A percentile compares a stretch with the other conserved stretches of the same genome.
phyloP scores from a whole-genome alignment of 2,888 invertebrate species.

The Monochamus alternatus region DNA sequence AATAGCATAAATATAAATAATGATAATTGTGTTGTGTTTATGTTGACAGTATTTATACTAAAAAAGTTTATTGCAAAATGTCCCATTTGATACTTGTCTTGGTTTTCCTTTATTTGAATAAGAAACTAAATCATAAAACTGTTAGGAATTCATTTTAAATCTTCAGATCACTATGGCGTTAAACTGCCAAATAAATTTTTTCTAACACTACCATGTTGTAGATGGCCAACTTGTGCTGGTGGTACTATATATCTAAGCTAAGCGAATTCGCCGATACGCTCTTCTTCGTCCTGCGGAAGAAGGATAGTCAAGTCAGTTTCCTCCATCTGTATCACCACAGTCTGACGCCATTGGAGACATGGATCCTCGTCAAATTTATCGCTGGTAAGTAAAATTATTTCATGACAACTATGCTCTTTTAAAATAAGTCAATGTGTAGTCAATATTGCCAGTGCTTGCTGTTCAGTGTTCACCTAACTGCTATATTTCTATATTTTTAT shows the following conservation, averaged over 20 bases:
- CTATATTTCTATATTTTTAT: no score
- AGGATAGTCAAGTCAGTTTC: conserved; percentile 88
- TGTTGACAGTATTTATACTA: no score
- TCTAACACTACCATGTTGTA: conserved; percentile 66
- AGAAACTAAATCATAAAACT: no score
- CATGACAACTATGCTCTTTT: no score
- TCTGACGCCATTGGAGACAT: conserved; percentile 83
- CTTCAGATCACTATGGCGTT: conserved; percentile 25
- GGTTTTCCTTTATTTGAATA: no score
- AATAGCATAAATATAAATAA: no score
- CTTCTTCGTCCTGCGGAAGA: conserved; percentile 89
- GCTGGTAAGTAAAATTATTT: conserved; percentile 73
- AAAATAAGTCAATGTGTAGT: no score
- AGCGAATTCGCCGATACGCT: conserved; percentile 91
- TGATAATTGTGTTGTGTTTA: no score
- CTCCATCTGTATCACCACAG: conserved; percentile 91
- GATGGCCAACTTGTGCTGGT: conserved; percentile 92
- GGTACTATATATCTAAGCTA: conserved; percentile 92
- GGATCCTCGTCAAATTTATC: conserved; percentile 85
- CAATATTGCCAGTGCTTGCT: no score
- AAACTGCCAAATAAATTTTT: conserved; percentile 14
- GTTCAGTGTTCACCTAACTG: no score
- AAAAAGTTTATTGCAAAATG: no score
- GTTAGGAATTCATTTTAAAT: conserved; percentile 14
- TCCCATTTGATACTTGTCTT: no score